phyloP scores from a whole-genome alignment of 2,113 vertebrate species.

The Dendrocopos noguchii region DNA sequence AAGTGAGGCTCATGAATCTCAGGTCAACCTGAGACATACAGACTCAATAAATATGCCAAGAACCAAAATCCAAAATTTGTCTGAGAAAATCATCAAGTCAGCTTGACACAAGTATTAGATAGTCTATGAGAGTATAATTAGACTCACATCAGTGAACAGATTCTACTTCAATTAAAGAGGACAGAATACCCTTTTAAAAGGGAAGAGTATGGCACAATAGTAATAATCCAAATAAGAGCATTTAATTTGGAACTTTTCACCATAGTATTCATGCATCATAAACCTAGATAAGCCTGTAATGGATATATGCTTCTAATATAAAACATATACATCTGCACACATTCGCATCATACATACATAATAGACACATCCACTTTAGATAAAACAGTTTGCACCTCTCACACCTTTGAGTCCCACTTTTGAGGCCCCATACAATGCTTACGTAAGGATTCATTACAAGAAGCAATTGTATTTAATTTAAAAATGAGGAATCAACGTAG shows the following conservation, averaged over 20 bases:
- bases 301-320: not conserved
- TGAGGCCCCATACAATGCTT: not conserved
- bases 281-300: not conserved
- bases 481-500: not conserved
- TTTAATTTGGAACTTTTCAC: not conserved
- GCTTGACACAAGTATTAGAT: not conserved
- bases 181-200: not conserved
- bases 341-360: not conserved
- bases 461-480: not conserved
- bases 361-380: not conserved
- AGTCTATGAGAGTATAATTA: not conserved
- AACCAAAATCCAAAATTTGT: not conserved
- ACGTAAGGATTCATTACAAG: not conserved
- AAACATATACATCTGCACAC: not conserved
- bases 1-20: not conserved
- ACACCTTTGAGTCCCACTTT: not conserved
- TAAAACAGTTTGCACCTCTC: not conserved
- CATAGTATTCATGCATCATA: not conserved
- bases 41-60: not conserved
- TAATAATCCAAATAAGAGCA: not conserved
- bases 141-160: not conserved
- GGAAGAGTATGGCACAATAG: not conserved
- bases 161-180: not conserved
- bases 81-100: not conserved
- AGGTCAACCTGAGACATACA: not conserved